phyloP scores from a whole-genome alignment of 2,113 vertebrate genomes.

The Gymnarchus niloticus region DNA sequence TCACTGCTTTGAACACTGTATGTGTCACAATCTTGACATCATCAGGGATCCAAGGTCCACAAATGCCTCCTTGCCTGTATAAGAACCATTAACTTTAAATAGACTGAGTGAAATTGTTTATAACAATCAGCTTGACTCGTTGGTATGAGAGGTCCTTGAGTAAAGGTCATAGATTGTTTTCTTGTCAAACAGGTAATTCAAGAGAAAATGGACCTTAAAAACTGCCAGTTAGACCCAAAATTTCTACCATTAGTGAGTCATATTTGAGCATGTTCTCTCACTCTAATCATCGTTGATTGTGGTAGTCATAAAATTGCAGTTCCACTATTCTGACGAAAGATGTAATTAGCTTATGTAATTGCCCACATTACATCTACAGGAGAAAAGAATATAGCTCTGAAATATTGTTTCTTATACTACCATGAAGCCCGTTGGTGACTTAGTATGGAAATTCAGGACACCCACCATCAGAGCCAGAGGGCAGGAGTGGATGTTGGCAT shows the following conservation, averaged over 20 bases:
- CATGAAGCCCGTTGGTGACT: neutral
- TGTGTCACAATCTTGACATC: conserved; percentile 70
- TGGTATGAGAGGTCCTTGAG: neutral
- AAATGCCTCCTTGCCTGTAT: conserved; percentile 61
- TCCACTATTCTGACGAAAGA: neutral
- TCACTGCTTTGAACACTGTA: conserved; percentile 65
- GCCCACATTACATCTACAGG: neutral
- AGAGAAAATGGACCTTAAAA: conserved; percentile 9
- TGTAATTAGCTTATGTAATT: conserved; percentile 19
- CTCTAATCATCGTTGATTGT: conserved; percentile 14
- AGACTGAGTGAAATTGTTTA: neutral
- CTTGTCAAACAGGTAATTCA: conserved; percentile 18
- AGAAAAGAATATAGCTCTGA: neutral
- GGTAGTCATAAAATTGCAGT: conserved; percentile 25
- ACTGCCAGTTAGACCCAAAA: conserved; percentile 17
- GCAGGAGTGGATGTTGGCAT: conserved; percentile 58
- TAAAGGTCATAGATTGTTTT: neutral
- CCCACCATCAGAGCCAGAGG: conserved; percentile 47
- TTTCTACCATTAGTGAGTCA: conserved; percentile 14
- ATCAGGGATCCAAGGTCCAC: conserved; percentile 68
- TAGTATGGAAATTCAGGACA: neutral
- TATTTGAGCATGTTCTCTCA: neutral
- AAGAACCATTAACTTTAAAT: neutral
- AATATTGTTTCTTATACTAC: neutral
- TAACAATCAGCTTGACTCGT: neutral